Evolutionary conservation across 2,888 invertebrate species (phyloP).

Genomic region (Pristionchus arcanus): DNA sequence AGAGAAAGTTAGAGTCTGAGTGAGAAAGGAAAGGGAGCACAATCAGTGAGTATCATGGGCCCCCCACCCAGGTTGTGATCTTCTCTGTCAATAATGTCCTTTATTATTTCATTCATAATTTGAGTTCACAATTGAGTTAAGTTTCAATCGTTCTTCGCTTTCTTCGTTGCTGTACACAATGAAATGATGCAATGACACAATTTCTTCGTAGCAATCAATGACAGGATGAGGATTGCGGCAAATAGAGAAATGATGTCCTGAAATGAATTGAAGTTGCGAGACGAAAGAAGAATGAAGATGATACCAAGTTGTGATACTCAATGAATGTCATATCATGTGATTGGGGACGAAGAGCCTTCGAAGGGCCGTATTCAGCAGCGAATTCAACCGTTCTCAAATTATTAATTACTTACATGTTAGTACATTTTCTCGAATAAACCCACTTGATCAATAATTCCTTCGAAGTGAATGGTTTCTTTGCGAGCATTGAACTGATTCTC

Average conservation of each 20-base stretch:
- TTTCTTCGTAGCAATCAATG: neutral
- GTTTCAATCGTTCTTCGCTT: neutral
- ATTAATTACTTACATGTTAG: too few species aligned
- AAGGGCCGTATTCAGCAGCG: slow-evolving; percentile 51
- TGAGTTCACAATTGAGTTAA: neutral
- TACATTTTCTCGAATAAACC: neutral
- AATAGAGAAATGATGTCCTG: neutral
- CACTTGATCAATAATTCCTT: slow-evolving; percentile 31
- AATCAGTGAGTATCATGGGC: neutral
- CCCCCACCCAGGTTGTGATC: too few species aligned
- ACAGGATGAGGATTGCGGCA: neutral
- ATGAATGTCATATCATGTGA: slow-evolving; percentile 23
- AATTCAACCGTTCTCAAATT: slow-evolving; percentile 26
- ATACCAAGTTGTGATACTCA: slow-evolving; percentile 32
- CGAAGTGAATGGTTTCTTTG: slow-evolving; percentile 18
- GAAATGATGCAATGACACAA: neutral
- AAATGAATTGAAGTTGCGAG: too few species aligned
- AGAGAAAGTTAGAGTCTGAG: slow-evolving; percentile 3
- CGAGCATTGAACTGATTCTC: slow-evolving; percentile 22
- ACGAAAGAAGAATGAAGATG: too few species aligned
- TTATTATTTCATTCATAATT: neutral
- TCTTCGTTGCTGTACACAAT: neutral
- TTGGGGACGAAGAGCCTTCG: slow-evolving; percentile 35
- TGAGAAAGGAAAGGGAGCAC: neutral
- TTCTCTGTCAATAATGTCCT: neutral